phyloP scores from a whole-genome alignment of 2,888 invertebrate genomes.

The Chydorus sphaericus region DNA sequence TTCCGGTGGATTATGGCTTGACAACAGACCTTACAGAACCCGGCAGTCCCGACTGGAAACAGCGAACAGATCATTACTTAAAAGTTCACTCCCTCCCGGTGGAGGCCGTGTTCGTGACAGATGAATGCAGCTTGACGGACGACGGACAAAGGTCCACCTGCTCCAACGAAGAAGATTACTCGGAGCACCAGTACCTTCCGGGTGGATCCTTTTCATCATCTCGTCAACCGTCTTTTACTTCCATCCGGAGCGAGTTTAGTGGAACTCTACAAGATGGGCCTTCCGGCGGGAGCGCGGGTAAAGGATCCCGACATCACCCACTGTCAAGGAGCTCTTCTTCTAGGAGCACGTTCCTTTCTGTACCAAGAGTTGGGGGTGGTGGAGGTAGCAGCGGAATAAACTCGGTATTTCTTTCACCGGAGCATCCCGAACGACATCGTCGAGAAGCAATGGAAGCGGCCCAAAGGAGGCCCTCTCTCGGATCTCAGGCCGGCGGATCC shows the following conservation, averaged over 20 bases:
- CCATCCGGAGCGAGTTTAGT: background rate
- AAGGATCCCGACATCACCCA: background rate
- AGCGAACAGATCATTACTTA: background rate
- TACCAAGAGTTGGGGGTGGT: background rate
- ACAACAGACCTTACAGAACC: too few relatives aligned
- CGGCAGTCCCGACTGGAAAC: too few relatives aligned
- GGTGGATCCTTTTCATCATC: background rate
- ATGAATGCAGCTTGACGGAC: too few relatives aligned
- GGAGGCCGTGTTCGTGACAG: background rate
- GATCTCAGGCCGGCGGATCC: background rate
- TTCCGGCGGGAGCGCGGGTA: too few relatives aligned
- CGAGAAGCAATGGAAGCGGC: background rate
- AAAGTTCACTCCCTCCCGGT: background rate
- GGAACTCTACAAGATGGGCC: background rate
- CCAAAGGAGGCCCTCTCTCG: background rate
- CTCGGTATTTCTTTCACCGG: background rate
- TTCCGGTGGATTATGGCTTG: conserved; percentile 8
- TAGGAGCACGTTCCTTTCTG: background rate
- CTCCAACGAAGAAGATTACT: too few relatives aligned
- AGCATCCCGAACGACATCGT: background rate
- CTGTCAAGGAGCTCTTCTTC: background rate
- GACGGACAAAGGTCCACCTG: too few relatives aligned
- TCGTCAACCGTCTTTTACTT: background rate
- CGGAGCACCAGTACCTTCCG: too few relatives aligned
- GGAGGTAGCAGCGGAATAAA: too few relatives aligned